Evolutionary conservation across 2,797 vertebrate genomes (phyloP), one percentile per base, ranked within the genome.

Genomic region (Acanthiza pusilla): DNA sequence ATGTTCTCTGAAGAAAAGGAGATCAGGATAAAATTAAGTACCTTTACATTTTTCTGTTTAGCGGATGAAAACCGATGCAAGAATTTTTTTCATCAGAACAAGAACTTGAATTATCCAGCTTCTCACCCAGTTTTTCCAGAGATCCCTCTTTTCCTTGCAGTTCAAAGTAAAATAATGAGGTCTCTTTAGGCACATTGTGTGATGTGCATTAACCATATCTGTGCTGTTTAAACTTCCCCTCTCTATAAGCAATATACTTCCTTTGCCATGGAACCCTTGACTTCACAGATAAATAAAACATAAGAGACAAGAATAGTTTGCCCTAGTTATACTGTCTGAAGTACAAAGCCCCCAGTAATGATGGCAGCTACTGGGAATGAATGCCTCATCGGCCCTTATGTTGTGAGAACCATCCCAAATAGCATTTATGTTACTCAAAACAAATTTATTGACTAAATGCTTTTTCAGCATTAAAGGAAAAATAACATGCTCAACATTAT

Each of bases 401-500:
- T 83, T 92, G 36, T 84, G 53, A 91, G 80, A 85, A 73, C 29
- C 45, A 51, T 93, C 62, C 62, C 63, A 75, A 93, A 66, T 27
- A 94, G 47, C 48, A 67, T 42, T 88, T 73, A 7, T 25, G 26
- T 76, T 94, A 75, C 40, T 95, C 54, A 94, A 88, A 93, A 62
- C 62, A 71, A 75, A 85, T 85, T 18, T 89, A 93, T 95, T 92
- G 81, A 82, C 78, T 84, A 80, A 87, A 85, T 88, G 62, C 15
- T 88, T 94, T 91, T 93, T 88, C 84, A 81, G 20, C 25, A 66
- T 86, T 91, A 87, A 89, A 68, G n/a, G 65, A 45, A 89, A 83
- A 91, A 85, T 66, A 94, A 61, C 17, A 8, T 79, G 42, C 17
- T 92, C 20, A 2, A 53, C 32, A 7, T 77, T 78, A 89, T 83